Conservation (phyloP, 2,113 vertebrate genomes). For the Siphamia tubifer region DNA sequence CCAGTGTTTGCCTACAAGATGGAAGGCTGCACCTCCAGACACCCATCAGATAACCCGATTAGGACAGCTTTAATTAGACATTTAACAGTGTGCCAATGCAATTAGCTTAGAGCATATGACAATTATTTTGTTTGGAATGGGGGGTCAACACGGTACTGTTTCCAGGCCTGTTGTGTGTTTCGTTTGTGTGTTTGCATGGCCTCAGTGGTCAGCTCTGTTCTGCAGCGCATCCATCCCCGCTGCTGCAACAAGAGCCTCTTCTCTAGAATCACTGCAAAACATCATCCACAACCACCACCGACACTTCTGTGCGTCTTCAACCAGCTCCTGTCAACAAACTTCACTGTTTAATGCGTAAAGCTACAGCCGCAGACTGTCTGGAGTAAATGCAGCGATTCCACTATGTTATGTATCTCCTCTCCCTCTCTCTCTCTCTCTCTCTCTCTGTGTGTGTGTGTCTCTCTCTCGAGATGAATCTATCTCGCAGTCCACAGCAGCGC, state of each 20-base stretch:
- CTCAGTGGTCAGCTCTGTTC: constrained; percentile 67
- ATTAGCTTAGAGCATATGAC: constrained; percentile 18
- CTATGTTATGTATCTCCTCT: constrained; percentile 43
- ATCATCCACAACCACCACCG: constrained; percentile 37
- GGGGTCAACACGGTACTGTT: constrained; percentile 31
- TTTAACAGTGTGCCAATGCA: constrained; percentile 24
- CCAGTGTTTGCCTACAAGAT: constrained; percentile 49
- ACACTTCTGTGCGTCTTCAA: not conserved
- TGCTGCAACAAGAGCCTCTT: constrained; percentile 61
- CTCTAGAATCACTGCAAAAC: constrained; percentile 66
- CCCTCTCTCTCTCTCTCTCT: no score
- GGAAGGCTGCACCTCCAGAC: constrained; percentile 58
- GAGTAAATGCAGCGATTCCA: not conserved
- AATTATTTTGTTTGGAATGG: constrained; percentile 43
- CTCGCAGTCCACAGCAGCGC: constrained; percentile 34
- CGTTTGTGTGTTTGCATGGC: constrained; percentile 40
- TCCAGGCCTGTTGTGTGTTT: constrained; percentile 31
- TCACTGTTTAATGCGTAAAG: not conserved
- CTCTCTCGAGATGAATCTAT: constrained; percentile 42
- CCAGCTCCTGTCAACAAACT: not conserved
- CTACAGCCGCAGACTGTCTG: not conserved
- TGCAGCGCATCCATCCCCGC: constrained; percentile 77
- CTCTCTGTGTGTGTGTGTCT: not conserved
- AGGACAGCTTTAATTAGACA: constrained; percentile 40
- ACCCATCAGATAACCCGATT: constrained; percentile 55